Evolutionary conservation across 1,140 invertebrate genomes (phyloP).

Genomic region (Aphelinus atriplicis): DNA sequence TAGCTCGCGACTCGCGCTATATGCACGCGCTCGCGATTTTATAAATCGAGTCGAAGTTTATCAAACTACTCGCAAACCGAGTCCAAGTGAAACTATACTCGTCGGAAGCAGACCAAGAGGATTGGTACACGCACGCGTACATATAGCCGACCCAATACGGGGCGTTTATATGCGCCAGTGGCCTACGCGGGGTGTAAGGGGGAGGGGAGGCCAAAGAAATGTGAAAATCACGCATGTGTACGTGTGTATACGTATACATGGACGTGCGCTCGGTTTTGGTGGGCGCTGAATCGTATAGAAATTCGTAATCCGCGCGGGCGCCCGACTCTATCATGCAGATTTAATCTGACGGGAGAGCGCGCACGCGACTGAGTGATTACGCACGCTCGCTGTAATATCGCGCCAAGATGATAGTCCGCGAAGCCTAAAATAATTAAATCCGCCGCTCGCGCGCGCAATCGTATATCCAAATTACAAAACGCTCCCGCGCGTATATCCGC

Average conservation of each 20-base stretch:
- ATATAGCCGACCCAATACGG: no score
- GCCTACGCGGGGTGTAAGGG: no score
- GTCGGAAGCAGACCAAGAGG: no score
- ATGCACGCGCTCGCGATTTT: no score
- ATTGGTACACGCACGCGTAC: no score
- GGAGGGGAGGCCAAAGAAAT: not conserved
- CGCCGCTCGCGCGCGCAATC: not conserved
- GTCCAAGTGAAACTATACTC: no score
- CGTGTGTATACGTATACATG: no score
- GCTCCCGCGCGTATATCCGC: not conserved
- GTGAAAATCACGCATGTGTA: not conserved
- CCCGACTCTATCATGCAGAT: not conserved
- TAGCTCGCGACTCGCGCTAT: no score
- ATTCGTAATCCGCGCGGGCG: conserved; percentile 10
- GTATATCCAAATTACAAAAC: conserved; percentile 20
- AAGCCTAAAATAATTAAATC: conserved; percentile 36
- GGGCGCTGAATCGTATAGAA: conserved; percentile 3
- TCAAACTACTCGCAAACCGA: no score
- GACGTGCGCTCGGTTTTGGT: no score
- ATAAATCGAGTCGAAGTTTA: no score
- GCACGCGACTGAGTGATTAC: conserved; percentile 21
- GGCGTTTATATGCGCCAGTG: no score
- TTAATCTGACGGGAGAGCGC: conserved; percentile 17
- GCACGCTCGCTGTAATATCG: conserved; percentile 13
- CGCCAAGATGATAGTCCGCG: conserved; percentile 28